phyloP scores from a whole-genome alignment of 2,888 invertebrate species.

The Cheilosia variabilis region DNA sequence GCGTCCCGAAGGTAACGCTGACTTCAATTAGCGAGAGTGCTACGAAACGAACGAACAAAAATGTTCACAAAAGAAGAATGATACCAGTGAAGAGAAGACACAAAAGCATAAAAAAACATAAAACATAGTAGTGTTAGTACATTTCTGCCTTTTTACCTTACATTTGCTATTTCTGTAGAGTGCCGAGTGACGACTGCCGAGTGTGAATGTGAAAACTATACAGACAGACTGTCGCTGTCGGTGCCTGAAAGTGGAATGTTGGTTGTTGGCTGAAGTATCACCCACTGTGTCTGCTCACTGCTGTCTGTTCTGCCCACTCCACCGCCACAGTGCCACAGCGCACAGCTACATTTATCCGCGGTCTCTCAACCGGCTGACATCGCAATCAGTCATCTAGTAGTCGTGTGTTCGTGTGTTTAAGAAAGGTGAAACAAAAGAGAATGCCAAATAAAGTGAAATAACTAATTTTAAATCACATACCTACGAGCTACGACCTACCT shows the following conservation, averaged over 20 bases:
- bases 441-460: slow-evolving; percentile 33
- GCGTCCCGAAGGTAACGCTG: no score
- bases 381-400: slow-evolving; percentile 16
- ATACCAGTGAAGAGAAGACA: neutral
- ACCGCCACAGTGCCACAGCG: neutral
- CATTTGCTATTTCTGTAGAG: no score
- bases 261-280: no score
- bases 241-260: no score
- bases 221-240: no score
- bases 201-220: no score
- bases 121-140: neutral
- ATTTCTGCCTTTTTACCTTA: neutral
- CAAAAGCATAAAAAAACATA: no score
- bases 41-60: neutral
- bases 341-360: slow-evolving; percentile 28
- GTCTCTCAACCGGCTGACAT: slow-evolving; percentile 44
- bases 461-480: no score
- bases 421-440: slow-evolving; percentile 36
- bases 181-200: no score
- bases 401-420: neutral
- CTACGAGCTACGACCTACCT: slow-evolving; percentile 4
- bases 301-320: no score
- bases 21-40: neutral
- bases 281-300: no score
- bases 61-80: neutral